Percentiles rank a stretch among this genome's conserved stretches.
phyloP scores from a whole-genome alignment of 2,888 invertebrate species.

The Hedychridium roseum region DNA sequence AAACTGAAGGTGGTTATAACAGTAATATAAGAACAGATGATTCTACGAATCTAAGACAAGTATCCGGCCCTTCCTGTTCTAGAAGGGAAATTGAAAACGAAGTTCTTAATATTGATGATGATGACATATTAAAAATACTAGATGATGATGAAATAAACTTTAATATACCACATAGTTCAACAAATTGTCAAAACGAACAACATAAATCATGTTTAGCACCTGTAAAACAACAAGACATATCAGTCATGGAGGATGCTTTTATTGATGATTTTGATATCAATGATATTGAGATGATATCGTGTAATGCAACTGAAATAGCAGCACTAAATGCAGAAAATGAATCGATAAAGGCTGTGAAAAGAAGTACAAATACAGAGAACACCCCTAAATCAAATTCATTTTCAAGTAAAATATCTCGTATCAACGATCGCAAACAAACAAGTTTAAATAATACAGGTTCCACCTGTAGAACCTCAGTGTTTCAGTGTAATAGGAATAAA shows the following conservation, averaged over 20 bases:
- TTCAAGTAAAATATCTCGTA: no score
- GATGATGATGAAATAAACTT: slow-evolving; percentile 40
- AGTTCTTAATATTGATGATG: slow-evolving; percentile 39
- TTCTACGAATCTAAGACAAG: no score
- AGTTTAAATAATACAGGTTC: no score
- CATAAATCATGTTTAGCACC: neutral
- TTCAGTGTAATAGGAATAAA: no score
- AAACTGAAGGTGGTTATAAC: slow-evolving; percentile 8
- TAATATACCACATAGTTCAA: neutral
- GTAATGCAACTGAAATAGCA: neutral
- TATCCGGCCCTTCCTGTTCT: no score
- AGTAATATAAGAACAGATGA: slow-evolving; percentile 1
- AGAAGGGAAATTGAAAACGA: slow-evolving; percentile 8
- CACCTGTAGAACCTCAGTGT: no score
- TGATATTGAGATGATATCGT: slow-evolving; percentile 10
- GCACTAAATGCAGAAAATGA: no score
- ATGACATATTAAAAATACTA: slow-evolving; percentile 52
- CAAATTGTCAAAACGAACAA: neutral
- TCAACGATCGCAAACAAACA: no score
- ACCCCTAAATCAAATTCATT: no score
- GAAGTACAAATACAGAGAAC: no score
- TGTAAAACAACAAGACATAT: neutral
- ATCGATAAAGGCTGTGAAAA: no score
- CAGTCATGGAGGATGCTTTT: no score
- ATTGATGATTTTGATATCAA: slow-evolving; percentile 24